A percentile compares a stretch with the other conserved stretches of the same genome.
Evolutionary conservation across 2,888 invertebrate genomes (phyloP).

Genomic region (Scrobipalpa atriplicella): DNA sequence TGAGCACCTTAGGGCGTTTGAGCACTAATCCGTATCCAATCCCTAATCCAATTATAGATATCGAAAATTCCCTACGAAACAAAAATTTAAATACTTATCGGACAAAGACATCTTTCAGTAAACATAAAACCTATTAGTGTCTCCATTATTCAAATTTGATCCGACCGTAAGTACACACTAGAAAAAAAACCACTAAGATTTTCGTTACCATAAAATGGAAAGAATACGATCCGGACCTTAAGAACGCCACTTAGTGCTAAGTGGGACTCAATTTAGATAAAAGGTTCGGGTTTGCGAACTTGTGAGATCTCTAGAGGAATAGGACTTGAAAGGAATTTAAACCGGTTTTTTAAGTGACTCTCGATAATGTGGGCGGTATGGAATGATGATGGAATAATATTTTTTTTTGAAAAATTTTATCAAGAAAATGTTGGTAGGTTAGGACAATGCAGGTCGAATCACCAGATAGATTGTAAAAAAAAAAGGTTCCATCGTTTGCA

Average conservation of each 20-base stretch:
- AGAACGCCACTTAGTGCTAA: conserved; percentile 45
- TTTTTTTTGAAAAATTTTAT: no score
- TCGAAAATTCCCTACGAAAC: no score
- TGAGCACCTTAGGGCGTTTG: no score
- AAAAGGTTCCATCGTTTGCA: no score
- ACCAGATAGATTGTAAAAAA: no score
- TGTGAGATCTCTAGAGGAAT: conserved; percentile 22
- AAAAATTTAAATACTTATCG: background rate
- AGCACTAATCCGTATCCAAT: no score
- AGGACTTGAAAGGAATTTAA: conserved; percentile 4
- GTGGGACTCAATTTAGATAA: conserved; percentile 53
- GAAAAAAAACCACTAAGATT: conserved; percentile 2
- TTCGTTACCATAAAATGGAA: conserved; percentile 28
- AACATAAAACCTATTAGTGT: background rate
- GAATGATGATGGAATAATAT: no score
- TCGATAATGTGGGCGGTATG: no score
- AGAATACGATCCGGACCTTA: conserved; percentile 32
- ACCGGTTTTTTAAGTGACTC: conserved; percentile 5
- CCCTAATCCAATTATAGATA: no score
- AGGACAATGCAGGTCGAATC: no score
- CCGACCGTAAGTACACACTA: background rate
- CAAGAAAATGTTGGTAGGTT: no score
- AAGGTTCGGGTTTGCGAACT: conserved; percentile 47
- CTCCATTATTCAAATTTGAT: background rate
- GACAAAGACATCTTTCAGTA: background rate